Base-by-base conservation (phyloP, 2,888 invertebrate genomes). In the Dryocosmus kuriphilus region DNA sequence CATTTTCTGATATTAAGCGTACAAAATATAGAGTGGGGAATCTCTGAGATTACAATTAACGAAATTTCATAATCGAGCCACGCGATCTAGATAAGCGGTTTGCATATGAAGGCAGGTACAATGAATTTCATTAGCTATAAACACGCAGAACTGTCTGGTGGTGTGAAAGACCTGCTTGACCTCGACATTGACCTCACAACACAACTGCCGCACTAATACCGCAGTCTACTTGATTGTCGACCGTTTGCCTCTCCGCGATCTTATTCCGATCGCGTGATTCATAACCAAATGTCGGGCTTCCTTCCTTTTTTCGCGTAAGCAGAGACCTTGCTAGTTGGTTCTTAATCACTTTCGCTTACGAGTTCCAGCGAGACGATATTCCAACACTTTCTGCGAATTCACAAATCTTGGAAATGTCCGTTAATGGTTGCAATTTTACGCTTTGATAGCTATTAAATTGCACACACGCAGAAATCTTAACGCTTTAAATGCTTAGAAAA, bases 161-260 rank as follows among this genome's bases (percentile, higher is more conserved):
- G 51, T 71, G 71, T 71, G 46, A 71, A 71, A 71, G 71, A 71
- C 71, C 71, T 24, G 71, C n/a, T 27, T 71, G 51, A 71, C 71
- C 71, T 71, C 71, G 71, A 30, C 71, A 71, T 30, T 71, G 71
- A 71, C 71, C 51, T 71, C 30, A 71, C 19, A 71, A 71, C 6
- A 62, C 32, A 24, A 24, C 67, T 27, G n/a, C 57, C 24, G 46
- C 41, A 46, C 67, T 67, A 71, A 51, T 71, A 27, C 24, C 27
- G 27, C 46, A 71, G 32, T 62, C 32, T n/a, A 62, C 62, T 62
- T 62, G 62, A n/a, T 32, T 62, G 8, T 30, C 62, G 62, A 62
- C 32, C 62, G n/a, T 62, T 62, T 4, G 62, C 62, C 62, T 30
- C n/a, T 62, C 24, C 14, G 62, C 62, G n/a, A 62, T 62, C 62